Conservation (phyloP, 2,888 invertebrate species). For the Eremobia ochroleuca region DNA sequence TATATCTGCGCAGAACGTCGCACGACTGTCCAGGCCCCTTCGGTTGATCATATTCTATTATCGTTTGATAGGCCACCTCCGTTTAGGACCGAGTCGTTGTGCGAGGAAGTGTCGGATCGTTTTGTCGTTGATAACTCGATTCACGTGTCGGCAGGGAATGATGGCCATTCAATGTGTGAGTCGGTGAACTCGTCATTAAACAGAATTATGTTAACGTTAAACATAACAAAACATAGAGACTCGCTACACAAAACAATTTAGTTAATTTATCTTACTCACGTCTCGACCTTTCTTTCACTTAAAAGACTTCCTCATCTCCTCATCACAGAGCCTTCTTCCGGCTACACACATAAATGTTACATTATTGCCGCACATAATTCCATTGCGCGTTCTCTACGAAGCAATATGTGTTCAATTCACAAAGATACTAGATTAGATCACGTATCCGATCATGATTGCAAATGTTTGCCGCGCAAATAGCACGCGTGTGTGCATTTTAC, state of each 20-base stretch:
- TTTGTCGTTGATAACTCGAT: slow-evolving; percentile 70
- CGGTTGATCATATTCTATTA: slow-evolving; percentile 83
- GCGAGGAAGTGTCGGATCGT: slow-evolving; percentile 74
- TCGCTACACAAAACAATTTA: not conserved
- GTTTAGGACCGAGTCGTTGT: slow-evolving; percentile 84
- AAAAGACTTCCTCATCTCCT: slow-evolving; percentile 26
- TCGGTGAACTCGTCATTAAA: slow-evolving; percentile 75
- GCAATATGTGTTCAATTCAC: slow-evolving; percentile 44
- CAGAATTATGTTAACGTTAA: slow-evolving; percentile 17
- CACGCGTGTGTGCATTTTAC: slow-evolving; percentile 33
- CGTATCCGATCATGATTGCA: slow-evolving; percentile 55
- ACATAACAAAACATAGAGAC: slow-evolving; percentile 22
- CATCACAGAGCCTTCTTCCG: slow-evolving; percentile 1
- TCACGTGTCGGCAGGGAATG: slow-evolving; percentile 65
- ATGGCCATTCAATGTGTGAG: slow-evolving; percentile 66
- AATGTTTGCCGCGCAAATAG: slow-evolving; percentile 56
- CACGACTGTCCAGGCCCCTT: slow-evolving; percentile 86
- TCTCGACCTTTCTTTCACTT: slow-evolving; percentile 39
- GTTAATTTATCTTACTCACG: slow-evolving; percentile 39
- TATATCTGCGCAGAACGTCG: slow-evolving; percentile 82
- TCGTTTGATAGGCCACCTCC: slow-evolving; percentile 89
- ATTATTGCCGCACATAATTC: slow-evolving; percentile 45
- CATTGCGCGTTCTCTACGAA: slow-evolving; percentile 27
- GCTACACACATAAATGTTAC: slow-evolving; percentile 31
- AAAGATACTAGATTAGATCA: slow-evolving; percentile 53